phyloP scores from a whole-genome alignment of 2,113 vertebrate genomes.

The Microtus oregoni region DNA sequence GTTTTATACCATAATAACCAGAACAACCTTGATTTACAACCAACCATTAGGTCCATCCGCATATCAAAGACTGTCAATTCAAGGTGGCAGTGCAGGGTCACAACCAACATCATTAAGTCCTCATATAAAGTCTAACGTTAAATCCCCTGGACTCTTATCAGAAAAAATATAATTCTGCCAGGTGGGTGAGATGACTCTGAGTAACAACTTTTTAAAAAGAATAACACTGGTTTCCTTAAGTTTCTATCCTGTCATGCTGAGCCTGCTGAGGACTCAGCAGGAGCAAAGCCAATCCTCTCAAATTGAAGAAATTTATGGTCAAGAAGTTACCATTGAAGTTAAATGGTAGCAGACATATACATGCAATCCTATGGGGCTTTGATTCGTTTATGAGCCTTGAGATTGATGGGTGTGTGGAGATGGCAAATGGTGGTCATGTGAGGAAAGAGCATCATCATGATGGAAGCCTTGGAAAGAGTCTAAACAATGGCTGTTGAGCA shows the following conservation, averaged over 20 bases:
- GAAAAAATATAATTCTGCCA: not conserved
- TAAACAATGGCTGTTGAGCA: not conserved
- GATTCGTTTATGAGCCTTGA: not conserved
- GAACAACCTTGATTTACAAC: not conserved
- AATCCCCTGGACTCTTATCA: not conserved
- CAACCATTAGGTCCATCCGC: not conserved
- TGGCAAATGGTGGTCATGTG: not conserved
- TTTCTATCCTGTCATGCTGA: not conserved
- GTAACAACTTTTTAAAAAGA: not conserved
- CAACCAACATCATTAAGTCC: not conserved
- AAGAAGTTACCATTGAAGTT: not conserved
- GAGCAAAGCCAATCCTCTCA: not conserved
- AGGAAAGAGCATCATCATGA: not conserved
- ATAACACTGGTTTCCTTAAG: not conserved
- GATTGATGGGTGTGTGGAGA: not conserved
- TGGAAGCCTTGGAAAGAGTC: not conserved
- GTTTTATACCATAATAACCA: not conserved
- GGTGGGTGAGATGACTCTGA: not conserved
- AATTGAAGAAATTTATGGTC: not conserved
- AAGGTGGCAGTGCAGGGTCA: not conserved
- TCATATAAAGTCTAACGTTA: not conserved
- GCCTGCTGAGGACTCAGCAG: not conserved
- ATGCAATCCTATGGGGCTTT: not conserved
- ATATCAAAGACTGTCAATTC: not conserved
- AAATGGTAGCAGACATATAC: not conserved